phyloP scores from a whole-genome alignment of 2,888 invertebrate species.

The Oasisia sp. region DNA sequence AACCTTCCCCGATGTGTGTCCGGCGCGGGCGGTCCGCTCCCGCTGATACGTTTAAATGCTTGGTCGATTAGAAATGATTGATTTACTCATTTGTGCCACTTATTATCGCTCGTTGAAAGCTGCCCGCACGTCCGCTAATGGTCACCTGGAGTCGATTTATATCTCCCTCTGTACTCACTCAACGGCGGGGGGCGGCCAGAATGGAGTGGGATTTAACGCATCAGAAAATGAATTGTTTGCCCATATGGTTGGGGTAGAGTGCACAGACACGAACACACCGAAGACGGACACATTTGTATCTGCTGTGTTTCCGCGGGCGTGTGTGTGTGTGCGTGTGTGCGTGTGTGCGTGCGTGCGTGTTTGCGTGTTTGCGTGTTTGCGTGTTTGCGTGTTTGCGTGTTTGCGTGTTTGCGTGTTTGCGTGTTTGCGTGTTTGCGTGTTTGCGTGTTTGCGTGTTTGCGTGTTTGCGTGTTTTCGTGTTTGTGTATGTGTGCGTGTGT shows the following conservation, averaged over 20 bases:
- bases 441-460: neutral
- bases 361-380: neutral
- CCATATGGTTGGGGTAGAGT: neutral
- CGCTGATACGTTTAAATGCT: neutral
- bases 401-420: neutral
- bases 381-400: neutral
- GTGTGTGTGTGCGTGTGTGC: neutral
- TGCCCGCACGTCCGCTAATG: neutral
- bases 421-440: too few species aligned
- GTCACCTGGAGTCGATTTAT: neutral
- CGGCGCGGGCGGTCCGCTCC: neutral
- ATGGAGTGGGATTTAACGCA: neutral
- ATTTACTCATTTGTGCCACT: neutral
- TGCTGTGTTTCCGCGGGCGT: neutral
- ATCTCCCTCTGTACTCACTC: neutral
- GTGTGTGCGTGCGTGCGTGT: too few species aligned
- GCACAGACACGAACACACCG: neutral
- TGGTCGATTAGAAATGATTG: neutral
- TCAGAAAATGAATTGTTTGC: neutral
- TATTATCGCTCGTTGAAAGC: neutral
- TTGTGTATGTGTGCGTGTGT: too few species aligned
- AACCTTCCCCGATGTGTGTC: neutral
- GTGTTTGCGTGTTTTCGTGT: too few species aligned
- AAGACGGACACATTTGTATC: neutral
- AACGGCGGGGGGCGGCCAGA: neutral